Evolutionary conservation across 1,140 invertebrate species (phyloP), one percentile per base, ranked within the genome.

Genomic region (Zaprionus camerounensis): DNA sequence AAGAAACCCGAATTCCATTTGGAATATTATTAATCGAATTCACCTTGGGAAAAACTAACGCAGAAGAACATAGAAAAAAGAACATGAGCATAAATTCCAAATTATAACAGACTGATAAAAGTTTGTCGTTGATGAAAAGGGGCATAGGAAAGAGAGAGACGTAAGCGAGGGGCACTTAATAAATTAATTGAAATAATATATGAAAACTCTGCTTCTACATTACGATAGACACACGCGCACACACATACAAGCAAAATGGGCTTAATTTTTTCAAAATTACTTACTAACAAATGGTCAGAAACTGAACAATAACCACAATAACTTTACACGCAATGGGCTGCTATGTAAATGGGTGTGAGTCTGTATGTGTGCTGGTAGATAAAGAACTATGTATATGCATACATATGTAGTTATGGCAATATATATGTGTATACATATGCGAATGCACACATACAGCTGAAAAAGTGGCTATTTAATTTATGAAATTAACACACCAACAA

Each of bases 401-500:
- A 38, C 22, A 49, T 36, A 24, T 34, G n/a, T 20, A 34, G 9
- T 3, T 31, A 31, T 31, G 6, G 1, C 2, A 31, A 24, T 53
- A 20, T 51, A 26, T 31, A 31, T 28, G 20, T 44, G 11, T 55
- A 5, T 31, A 7, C 51, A 15, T 55, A 62, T 61, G 13, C 17
- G 26, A 24, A 57, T 46, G 9, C 38, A 71, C 63, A 31, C 34
- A 58, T 57, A 67, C 57, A 67, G 26, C 78, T 70, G 49, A 38
- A 46, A 65, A 62, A 44, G 71, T 80, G 64, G 64, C 69, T 64
- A 64, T 81, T 76, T 81, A 84, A 87, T 87, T 87, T 87, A 87
- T 88, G 84, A 87, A 87, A 90, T 87, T 88, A 87, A 90, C 78
- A 87, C 78, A 71, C 62, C 36, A 66, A 87, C 66, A 81, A 68